Evolutionary conservation across 2,113 vertebrate genomes (phyloP).

Genomic region (Zosterops japonicus): DNA sequence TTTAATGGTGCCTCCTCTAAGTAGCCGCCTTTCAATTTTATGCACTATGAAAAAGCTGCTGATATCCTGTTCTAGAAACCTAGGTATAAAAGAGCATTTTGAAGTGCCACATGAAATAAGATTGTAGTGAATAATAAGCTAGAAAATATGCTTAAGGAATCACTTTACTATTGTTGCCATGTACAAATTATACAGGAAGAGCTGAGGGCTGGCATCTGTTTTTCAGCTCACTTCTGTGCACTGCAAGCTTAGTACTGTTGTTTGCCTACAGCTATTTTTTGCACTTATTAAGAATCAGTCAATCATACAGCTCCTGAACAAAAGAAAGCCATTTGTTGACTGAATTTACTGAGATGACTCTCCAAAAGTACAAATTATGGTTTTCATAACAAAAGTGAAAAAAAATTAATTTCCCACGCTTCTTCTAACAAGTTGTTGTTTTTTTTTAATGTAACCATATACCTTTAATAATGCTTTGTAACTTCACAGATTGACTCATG

Average conservation of each 20-base stretch:
- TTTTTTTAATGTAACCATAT: not conserved
- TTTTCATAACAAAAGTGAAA: not conserved
- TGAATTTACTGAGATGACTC: not conserved
- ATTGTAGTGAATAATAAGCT: slow-evolving; percentile 47
- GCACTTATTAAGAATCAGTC: slow-evolving; percentile 48
- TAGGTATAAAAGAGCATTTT: slow-evolving; percentile 56
- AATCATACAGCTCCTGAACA: slow-evolving; percentile 20
- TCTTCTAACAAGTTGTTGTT: not conserved
- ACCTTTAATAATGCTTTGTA: not conserved
- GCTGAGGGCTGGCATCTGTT: slow-evolving; percentile 50
- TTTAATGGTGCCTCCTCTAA: not conserved
- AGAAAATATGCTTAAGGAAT: slow-evolving; percentile 63
- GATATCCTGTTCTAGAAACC: slow-evolving; percentile 22
- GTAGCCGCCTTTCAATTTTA: slow-evolving; percentile 18
- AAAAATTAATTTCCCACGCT: not conserved
- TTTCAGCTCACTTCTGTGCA: slow-evolving; percentile 30
- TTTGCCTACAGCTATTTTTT: slow-evolving; percentile 53
- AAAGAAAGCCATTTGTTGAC: not conserved
- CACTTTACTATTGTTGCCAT: not conserved
- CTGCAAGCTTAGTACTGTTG: slow-evolving; percentile 1
- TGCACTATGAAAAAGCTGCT: slow-evolving; percentile 17
- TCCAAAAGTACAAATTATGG: not conserved
- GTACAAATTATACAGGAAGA: slow-evolving; percentile 41
- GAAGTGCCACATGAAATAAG: slow-evolving; percentile 35
- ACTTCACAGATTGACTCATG: not conserved